Evolutionary conservation across 2,888 invertebrate genomes (phyloP).

Genomic region (Ectropis crepuscularia): DNA sequence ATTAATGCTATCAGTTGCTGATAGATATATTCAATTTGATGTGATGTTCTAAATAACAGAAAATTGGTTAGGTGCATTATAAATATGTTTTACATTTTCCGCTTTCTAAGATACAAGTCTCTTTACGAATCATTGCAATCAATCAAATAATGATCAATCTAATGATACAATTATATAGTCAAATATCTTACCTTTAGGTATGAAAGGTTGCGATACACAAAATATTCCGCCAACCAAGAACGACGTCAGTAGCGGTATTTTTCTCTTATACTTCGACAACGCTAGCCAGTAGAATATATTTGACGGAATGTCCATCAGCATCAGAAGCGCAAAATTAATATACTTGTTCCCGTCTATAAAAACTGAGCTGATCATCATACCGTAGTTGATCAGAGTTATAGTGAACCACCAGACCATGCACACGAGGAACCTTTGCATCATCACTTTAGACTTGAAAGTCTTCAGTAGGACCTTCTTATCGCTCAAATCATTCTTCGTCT

Average conservation of each 20-base stretch:
- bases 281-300: constrained; percentile 77
- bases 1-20: too few relatives aligned
- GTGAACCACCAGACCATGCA: constrained; percentile 81
- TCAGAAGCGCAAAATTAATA: constrained; percentile 73
- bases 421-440: constrained; percentile 74
- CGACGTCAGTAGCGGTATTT: constrained; percentile 65
- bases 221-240: constrained; percentile 73
- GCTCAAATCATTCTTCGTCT: constrained; percentile 52
- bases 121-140: too few relatives aligned
- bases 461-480: constrained; percentile 66
- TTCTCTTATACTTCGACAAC: constrained; percentile 69
- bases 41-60: too few relatives aligned
- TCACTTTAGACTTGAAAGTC: constrained; percentile 72
- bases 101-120: too few relatives aligned
- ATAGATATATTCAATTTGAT: too few relatives aligned
- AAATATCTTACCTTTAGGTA: constrained; percentile 64
- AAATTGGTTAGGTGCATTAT: too few relatives aligned
- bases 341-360: constrained; percentile 77
- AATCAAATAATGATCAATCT: too few relatives aligned
- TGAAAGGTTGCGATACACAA: constrained; percentile 72
- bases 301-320: constrained; percentile 77
- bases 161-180: background rate
- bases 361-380: constrained; percentile 80
- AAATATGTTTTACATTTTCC: too few relatives aligned
- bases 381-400: constrained; percentile 78